A percentile compares a stretch with the other conserved stretches of the same genome.
These are phyloP conservation scores for Temnopleurus reevesii DNA, from an alignment of 53 echinoderm and acorn worm species.

Conservation along the genomic window DNA sequence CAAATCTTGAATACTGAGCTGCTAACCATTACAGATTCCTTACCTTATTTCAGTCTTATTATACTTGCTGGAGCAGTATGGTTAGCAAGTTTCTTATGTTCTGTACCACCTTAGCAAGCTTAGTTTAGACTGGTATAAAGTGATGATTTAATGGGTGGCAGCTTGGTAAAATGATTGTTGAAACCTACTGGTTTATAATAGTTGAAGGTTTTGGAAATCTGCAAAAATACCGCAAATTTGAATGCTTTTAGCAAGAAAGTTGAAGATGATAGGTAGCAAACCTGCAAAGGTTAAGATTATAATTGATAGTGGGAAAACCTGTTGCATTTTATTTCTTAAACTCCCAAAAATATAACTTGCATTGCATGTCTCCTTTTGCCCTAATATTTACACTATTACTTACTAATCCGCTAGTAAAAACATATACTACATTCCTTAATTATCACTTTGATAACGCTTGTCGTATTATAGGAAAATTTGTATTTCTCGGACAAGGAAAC, in stretches of 20 bases:
- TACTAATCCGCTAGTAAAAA: background rate
- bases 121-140: background rate
- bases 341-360: background rate
- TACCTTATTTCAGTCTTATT: no score
- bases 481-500: no score
- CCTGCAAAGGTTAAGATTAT: background rate
- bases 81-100: no score
- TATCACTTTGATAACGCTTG: background rate
- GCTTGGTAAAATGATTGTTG: no score
- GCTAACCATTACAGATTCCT: no score
- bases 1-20: background rate
- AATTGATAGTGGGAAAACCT: background rate
- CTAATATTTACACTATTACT: background rate
- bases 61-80: no score
- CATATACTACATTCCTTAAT: background rate
- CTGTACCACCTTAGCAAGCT: no score
- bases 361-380: background rate
- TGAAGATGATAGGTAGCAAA: background rate
- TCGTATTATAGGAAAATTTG: no score
- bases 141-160: no score
- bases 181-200: no score
- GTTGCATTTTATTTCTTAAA: background rate
- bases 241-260: background rate
- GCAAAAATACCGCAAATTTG: no score
- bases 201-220: no score